Conservation (phyloP, 2,888 invertebrate genomes). For the Stenchaetothrips biformis region DNA sequence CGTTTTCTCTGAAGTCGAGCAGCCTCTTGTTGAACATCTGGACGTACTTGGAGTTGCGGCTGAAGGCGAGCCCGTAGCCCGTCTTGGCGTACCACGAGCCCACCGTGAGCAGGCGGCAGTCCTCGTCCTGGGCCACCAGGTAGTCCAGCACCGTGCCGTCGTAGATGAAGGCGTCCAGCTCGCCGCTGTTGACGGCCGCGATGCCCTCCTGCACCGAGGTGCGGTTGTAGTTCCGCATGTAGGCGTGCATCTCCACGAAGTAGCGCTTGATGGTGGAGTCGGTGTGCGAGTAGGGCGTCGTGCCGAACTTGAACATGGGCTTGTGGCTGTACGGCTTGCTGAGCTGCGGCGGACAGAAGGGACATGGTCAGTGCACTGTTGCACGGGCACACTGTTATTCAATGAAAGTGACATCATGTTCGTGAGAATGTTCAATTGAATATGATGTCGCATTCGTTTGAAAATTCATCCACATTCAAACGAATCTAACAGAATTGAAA, state of each 20-base stretch:
- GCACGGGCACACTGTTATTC: too few relatives aligned
- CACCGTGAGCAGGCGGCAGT: slow-evolving; percentile 91
- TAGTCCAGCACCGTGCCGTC: slow-evolving; percentile 98
- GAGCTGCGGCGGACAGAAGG: slow-evolving; percentile 58
- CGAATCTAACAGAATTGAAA: too few relatives aligned
- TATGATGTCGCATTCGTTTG: too few relatives aligned
- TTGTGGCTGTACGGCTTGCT: slow-evolving; percentile 81
- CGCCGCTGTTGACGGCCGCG: slow-evolving; percentile 78
- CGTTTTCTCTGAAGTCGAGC: slow-evolving; percentile 84
- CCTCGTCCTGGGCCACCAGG: slow-evolving; percentile 90
- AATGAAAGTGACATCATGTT: too few relatives aligned
- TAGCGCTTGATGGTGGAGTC: slow-evolving; percentile 89
- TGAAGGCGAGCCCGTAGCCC: slow-evolving; percentile 94
- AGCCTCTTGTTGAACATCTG: slow-evolving; percentile 88
- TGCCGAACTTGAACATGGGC: slow-evolving; percentile 91
- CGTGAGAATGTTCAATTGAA: too few relatives aligned
- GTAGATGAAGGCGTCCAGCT: slow-evolving; percentile 95
- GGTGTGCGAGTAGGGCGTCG: slow-evolving; percentile 93
- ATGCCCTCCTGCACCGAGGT: slow-evolving; percentile 84
- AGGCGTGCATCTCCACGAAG: slow-evolving; percentile 82
- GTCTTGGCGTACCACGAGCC: slow-evolving; percentile 99
- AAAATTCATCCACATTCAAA: too few relatives aligned
- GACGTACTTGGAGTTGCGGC: slow-evolving; percentile 89
- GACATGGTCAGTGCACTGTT: too few relatives aligned
- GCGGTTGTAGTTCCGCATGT: slow-evolving; percentile 83